A percentile compares a stretch with the other conserved stretches of the same genome.
These are phyloP conservation scores for Geococcyx californianus DNA, from an alignment of 2,113 vertebrate species.

Conservation along the genomic window DNA sequence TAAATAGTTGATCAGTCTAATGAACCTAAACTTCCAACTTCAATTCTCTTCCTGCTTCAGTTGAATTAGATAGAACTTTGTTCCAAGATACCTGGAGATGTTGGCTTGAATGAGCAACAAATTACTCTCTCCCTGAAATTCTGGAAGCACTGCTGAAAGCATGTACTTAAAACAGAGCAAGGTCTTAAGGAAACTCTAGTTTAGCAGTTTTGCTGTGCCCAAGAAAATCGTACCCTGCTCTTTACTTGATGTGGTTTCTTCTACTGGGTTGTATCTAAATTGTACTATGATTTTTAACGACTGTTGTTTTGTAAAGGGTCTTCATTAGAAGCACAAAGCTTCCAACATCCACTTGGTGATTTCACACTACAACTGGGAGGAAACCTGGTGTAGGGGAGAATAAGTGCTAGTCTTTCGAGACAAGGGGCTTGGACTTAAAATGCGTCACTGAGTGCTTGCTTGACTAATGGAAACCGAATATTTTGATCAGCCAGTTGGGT, in stretches of 20 bases:
- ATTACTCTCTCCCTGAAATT: background rate
- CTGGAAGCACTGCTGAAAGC: background rate
- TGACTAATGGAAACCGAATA: background rate
- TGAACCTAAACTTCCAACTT: background rate
- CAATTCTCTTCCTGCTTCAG: background rate
- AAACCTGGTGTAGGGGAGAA: background rate
- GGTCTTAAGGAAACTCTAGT: background rate
- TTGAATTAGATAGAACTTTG: background rate
- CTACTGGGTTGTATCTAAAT: background rate
- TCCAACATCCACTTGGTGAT: background rate
- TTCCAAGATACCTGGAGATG: background rate
- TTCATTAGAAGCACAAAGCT: background rate
- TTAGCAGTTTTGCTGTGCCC: background rate
- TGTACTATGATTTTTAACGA: background rate
- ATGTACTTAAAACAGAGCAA: background rate
- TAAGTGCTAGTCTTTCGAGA: rapidly evolving
- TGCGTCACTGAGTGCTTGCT: background rate
- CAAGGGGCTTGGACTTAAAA: rapidly evolving
- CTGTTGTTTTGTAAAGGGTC: background rate
- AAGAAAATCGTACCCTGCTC: background rate
- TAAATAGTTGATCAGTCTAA: background rate
- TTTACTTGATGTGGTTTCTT: background rate
- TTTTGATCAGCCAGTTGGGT: background rate
- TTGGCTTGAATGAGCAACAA: background rate
- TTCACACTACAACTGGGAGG: background rate